phyloP scores from a whole-genome alignment of 1,140 invertebrate genomes.

The Hirudo medicinalis region DNA sequence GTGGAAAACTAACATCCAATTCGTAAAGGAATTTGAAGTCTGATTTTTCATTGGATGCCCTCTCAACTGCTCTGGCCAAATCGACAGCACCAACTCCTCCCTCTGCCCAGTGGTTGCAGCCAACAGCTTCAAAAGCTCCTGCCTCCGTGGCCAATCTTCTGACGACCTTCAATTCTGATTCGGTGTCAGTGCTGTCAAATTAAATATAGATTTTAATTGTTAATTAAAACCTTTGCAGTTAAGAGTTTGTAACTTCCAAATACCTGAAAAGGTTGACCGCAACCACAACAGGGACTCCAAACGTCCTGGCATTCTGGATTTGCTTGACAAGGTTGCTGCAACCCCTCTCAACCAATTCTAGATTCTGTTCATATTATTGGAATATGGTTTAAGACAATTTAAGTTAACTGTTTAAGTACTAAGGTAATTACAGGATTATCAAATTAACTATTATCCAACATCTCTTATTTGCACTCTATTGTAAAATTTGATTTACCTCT shows the following conservation, averaged over 20 bases:
- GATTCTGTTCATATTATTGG: constrained; percentile 49
- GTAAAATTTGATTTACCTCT: constrained; percentile 35
- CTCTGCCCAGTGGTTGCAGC: constrained; percentile 76
- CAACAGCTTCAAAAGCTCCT: constrained; percentile 72
- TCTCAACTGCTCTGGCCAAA: constrained; percentile 71
- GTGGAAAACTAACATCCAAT: constrained; percentile 43
- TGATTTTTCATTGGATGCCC: constrained; percentile 52
- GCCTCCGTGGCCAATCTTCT: constrained; percentile 54
- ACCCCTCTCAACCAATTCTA: constrained; percentile 74
- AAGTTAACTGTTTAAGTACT: too few relatives aligned
- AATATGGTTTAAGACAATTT: too few relatives aligned
- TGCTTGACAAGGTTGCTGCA: constrained; percentile 82
- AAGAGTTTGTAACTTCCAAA: too few relatives aligned
- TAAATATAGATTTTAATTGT: neutral
- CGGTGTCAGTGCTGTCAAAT: constrained; percentile 62
- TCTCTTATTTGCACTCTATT: neutral
- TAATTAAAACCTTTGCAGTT: too few relatives aligned
- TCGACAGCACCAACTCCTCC: constrained; percentile 74
- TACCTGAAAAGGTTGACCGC: constrained; percentile 76
- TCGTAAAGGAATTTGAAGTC: constrained; percentile 67
- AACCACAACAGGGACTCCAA: constrained; percentile 86
- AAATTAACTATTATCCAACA: too few relatives aligned
- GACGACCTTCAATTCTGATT: constrained; percentile 68
- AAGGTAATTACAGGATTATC: too few relatives aligned
- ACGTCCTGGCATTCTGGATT: constrained; percentile 77